These are phyloP conservation scores for Hypocryptadius cinnamomeus DNA, from an alignment of 2,113 vertebrate genomes.

Conservation along the genomic window DNA sequence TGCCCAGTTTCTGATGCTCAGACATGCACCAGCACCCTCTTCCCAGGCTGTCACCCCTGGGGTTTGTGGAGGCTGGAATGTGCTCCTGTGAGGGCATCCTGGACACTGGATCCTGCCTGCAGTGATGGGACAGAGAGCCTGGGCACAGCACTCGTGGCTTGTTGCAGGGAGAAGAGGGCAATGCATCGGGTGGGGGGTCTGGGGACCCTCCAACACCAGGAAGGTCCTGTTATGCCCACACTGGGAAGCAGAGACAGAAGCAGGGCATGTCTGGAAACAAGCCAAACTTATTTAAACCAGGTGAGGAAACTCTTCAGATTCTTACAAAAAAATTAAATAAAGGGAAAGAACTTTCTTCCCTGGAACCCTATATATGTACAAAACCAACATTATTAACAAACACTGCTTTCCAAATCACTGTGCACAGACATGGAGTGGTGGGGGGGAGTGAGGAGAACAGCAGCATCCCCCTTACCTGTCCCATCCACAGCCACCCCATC, in stretches of 20 bases:
- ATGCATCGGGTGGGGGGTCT: rapidly evolving
- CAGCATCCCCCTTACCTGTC: rapidly evolving
- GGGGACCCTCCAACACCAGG: background rate
- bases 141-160: background rate
- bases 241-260: background rate
- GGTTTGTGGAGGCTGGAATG: background rate
- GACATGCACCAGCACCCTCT: background rate
- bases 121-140: background rate
- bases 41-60: rapidly evolving
- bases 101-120: background rate
- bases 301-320: background rate
- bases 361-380: background rate
- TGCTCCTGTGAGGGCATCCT: background rate
- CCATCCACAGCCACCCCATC: background rate
- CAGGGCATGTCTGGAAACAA: background rate
- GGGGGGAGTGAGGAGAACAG: background rate
- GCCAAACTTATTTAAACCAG: slow-evolving; percentile 15
- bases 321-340: slow-evolving; percentile 42
- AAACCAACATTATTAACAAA: background rate
- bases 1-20: background rate
- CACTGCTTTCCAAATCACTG: background rate
- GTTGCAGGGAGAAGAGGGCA: background rate
- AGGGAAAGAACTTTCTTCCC: background rate
- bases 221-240: rapidly evolving
- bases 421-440: background rate